Base-by-base conservation (phyloP, 2,797 vertebrate species). In the Onychomys arenicola region DNA sequence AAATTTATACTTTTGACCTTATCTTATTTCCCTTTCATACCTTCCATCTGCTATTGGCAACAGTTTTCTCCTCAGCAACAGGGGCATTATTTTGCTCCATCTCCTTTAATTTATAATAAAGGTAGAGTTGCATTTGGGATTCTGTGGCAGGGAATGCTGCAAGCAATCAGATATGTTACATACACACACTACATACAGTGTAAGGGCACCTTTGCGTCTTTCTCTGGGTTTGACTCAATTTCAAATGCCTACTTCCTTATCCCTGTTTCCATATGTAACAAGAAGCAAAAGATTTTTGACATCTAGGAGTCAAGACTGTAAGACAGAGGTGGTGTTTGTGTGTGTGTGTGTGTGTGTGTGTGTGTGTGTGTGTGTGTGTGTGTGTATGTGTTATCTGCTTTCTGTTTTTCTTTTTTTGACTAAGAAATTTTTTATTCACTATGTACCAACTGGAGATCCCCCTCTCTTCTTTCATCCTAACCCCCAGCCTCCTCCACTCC, bases 281-380 rank as follows among this genome's bases (percentile, higher is more conserved):
- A 46, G 43, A 87, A 91, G 16, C 43, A 40, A 17, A 76, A 91
- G 17, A n/a, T 17, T 43, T 5, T 52, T 78, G 43, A 8, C 1
- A 93, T 59, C 82, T 90, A 91, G 37, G 34, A 89, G 63, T 81
- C 69, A 94, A 34, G 52, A 91, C 71, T 82, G 11, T 57, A 96
- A 92, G 6, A 61, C 52, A 32, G 34, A 55, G 52, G 16, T 29
- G 21, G n/a, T n/a, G n/a, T n/a, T n/a, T n/a, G n/a, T 52, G 49
- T 52, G 49, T 46, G 46, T 46, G 46, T 46, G 46, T 46, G 46
- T 49, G 76, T 49, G 5, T n/a, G 89, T 91, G 17, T 40, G n/a
- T n/a, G n/a, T n/a, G 9, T 19, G 16, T 29, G 21, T n/a, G n/a
- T 52, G 49, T 52, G 49, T 46, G 46, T 46, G 46, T 46, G 46